Percentiles rank a stretch among this genome's conserved stretches.
These are phyloP conservation scores for Alces alces DNA, from an alignment of 2,113 vertebrate genomes.

Conservation along the genomic window DNA sequence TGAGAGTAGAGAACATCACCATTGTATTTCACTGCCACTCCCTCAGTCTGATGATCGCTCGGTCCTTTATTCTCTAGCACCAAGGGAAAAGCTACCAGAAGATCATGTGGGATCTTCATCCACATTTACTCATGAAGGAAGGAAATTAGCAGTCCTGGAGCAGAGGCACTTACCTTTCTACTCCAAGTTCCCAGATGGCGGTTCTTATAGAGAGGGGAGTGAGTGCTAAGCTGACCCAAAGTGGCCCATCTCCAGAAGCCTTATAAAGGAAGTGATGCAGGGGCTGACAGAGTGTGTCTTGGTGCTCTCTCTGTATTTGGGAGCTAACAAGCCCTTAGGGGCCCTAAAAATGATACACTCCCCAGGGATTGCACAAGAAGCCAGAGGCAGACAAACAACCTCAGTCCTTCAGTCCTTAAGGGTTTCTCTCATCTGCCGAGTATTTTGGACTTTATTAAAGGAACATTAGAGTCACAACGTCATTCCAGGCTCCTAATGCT, in stretches of 20 bases:
- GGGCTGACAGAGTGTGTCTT: neutral
- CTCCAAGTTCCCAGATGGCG: neutral
- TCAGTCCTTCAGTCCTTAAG: neutral
- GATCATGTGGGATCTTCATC: neutral
- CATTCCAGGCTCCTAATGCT: neutral
- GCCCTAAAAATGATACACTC: neutral
- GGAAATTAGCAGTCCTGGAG: neutral
- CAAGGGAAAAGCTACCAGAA: neutral
- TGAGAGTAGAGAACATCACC: neutral
- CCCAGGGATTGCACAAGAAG: neutral
- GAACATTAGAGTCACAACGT: neutral
- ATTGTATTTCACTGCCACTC: neutral
- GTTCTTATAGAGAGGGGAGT: neutral
- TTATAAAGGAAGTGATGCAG: neutral
- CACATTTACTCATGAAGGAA: neutral
- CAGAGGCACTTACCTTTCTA: neutral
- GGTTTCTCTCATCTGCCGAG: neutral
- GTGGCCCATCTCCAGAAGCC: neutral
- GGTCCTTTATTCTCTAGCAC: neutral
- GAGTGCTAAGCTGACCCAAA: neutral
- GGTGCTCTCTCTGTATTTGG: neutral
- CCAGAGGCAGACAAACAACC: neutral
- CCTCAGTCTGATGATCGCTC: neutral
- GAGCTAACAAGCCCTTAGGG: neutral
- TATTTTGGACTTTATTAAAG: neutral